Conservation (phyloP, 2,888 invertebrate genomes). For the Exocentrus adspersus region DNA sequence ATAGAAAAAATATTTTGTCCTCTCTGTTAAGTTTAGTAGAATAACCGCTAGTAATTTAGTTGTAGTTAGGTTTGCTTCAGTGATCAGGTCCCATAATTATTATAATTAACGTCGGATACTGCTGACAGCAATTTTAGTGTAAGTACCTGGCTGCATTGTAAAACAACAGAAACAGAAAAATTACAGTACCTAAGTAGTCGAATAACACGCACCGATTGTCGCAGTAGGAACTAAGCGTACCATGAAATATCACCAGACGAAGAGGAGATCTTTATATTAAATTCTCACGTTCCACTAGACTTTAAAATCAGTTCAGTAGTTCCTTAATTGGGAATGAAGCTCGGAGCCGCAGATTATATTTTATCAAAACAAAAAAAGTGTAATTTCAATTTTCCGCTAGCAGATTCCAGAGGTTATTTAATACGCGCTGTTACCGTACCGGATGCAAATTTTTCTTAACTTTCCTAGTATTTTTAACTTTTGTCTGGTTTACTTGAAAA, state of each 20-base stretch:
- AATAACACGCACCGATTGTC: constrained; percentile 6
- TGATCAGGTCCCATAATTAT: no score
- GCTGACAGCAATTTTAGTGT: no score
- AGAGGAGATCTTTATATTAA: not conserved
- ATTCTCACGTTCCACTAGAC: not conserved
- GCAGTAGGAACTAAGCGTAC: not conserved
- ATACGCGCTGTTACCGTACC: no score
- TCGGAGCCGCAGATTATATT: not conserved
- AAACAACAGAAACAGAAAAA: not conserved
- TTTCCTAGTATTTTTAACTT: no score
- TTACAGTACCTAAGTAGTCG: not conserved
- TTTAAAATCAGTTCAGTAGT: not conserved
- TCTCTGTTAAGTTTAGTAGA: no score
- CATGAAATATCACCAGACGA: not conserved
- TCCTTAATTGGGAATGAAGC: not conserved
- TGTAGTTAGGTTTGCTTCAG: no score
- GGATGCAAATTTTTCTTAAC: no score
- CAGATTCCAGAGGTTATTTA: no score
- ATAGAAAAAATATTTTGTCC: no score
- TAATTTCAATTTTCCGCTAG: not conserved
- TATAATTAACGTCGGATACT: no score
- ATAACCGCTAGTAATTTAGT: no score
- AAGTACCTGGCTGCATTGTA: not conserved
- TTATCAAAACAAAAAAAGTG: not conserved
- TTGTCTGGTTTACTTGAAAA: no score